Base-by-base conservation (phyloP, 2,888 invertebrate species). In the Euzophera pinguis region DNA sequence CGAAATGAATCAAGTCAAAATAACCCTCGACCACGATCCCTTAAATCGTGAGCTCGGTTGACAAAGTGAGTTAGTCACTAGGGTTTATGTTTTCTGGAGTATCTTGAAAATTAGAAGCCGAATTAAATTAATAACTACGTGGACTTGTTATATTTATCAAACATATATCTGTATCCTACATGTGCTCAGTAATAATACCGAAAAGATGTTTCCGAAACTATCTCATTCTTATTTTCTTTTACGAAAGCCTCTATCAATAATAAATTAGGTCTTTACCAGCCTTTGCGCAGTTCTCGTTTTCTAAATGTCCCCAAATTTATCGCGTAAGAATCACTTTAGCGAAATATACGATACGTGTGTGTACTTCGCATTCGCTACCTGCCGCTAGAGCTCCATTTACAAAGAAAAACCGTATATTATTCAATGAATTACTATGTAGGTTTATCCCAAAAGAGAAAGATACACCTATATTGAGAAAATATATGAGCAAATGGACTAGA, bases 211-310 rank as follows among this genome's bases (percentile, higher is more conserved):
- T 63, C 14, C 57, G 50, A 56, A 52, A 61, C 59, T 63, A 54
- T 59, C 61, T 42, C 60, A 63, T 71, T 71, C 73, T 69, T 65
- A n/a, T 69, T 69, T 54, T 53, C 60, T 56, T 65, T 62, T 54
- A 60, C 56, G 61, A 67, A 66, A 73, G 62, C 66, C 59, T 69
- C 67, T 74, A 73, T 79, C 72, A 77, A 81, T 79, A 78, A 74
- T 79, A 77, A 72, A 79, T 80, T 71, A 74, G 62, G 64, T 65
- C 65, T 70, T 72, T 65, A 61, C 65, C 66, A 67, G 73, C 72
- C 67, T 73, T 71, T 67, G 60, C 66, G 62, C 54, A 65, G 70
- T 61, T 62, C 69, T 69, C 69, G 62, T 71, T 69, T 64, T 62
- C 65, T 71, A 71, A 73, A 75, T 70, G 73, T 67, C 66, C 62